Evolutionary conservation across 2,113 vertebrate genomes (phyloP).

Genomic region (Pygoscelis adeliae): DNA sequence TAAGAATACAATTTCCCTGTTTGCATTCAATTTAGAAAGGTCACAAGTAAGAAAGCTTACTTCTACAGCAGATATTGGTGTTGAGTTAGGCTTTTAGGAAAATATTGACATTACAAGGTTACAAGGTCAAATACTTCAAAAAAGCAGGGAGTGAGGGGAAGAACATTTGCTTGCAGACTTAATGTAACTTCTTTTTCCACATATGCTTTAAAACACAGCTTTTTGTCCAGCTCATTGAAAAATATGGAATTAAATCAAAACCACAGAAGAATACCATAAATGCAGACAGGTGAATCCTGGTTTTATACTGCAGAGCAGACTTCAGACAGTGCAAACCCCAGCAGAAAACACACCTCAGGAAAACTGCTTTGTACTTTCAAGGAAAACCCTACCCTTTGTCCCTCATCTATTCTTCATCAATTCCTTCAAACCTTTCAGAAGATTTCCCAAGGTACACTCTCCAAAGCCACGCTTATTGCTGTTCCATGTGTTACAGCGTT

Average conservation of each 20-base stretch:
- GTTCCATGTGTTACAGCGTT: not conserved
- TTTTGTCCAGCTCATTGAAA: not conserved
- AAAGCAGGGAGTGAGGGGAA: not conserved
- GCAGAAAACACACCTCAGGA: not conserved
- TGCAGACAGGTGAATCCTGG: not conserved
- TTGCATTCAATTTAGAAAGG: not conserved
- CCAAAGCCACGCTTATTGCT: not conserved
- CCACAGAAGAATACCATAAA: not conserved
- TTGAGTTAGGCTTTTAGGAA: not conserved
- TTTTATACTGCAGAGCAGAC: not conserved
- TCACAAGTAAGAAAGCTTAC: not conserved
- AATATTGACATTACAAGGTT: not conserved
- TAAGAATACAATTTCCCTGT: not conserved
- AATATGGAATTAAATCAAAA: not conserved
- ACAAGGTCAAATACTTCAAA: not conserved
- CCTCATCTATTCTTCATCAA: not conserved
- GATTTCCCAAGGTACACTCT: not conserved
- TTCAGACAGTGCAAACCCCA: not conserved
- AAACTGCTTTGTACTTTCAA: not conserved
- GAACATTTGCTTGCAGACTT: not conserved
- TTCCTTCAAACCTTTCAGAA: not conserved
- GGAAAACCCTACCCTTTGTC: not conserved
- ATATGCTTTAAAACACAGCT: not conserved
- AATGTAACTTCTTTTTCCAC: not conserved
- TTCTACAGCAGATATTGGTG: not conserved